Evolutionary conservation across 2,888 invertebrate species (phyloP), one percentile per base, ranked within the genome.

Genomic region (Eucera pruinosa): DNA sequence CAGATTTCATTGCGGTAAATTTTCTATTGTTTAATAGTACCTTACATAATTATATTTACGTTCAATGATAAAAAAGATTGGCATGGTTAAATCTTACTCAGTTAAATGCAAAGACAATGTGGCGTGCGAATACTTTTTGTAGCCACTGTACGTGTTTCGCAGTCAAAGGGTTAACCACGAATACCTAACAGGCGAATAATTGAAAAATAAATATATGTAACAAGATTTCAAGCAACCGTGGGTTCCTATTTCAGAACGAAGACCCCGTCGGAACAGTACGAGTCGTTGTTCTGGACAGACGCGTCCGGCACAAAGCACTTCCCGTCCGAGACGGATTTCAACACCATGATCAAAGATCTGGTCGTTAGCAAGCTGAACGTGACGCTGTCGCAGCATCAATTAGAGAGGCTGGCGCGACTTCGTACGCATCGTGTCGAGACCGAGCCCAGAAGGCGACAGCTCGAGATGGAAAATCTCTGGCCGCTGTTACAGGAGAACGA

Each of bases 401-500:
- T 94, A 11, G 90, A 93, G 69, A 92, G 93, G 83, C 90, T 95
- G 55, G 91, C 93, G 1, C 92, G 93, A 60, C 89, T 94, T 48
- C 93, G 93, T 68, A 92, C 93, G 78, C 92, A 92, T 45, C 92
- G 93, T 36, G 90, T 93, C 65, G 93, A 93, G 71, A 91, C 89
- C 39, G 92, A 93, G 57, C 74, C 87, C 1, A 78, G 84, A 6
- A 91, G 90, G 57, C 90, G 94, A 47, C 92, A 92, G 48, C 89
- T 92, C 25, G 95, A 95, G 89, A 94, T 95, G 93, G 94, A 94
- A 78, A 94, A 94, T 88, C 90, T 95, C 5, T 95, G 95, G 95
- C 91, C 93, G 47, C 91, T 96, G 27, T 86, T 95, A 0, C 94
- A 95, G 87, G 95, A 95, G 85, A 94, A 95, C 88, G 96, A 96